A percentile compares a stretch with the other conserved stretches of the same genome.
These are phyloP conservation scores for Cynopterus sphinx DNA, from an alignment of 2,797 vertebrate genomes.

Conservation along the genomic window DNA sequence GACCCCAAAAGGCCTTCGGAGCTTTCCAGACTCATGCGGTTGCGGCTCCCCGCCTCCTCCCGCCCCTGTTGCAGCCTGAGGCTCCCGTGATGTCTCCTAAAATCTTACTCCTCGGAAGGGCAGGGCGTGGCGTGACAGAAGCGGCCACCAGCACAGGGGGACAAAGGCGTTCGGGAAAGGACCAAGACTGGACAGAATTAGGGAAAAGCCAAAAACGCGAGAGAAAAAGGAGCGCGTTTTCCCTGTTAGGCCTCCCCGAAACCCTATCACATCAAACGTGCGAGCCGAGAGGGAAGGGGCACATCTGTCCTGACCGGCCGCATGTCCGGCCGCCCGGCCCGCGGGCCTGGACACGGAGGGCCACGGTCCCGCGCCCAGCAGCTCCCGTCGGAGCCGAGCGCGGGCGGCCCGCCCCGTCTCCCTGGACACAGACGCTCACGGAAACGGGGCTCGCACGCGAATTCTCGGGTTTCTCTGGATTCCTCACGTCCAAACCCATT, in stretches of 20 bases:
- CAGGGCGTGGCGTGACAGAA: neutral
- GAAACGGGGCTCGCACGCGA: neutral
- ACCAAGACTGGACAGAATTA: too few relatives aligned
- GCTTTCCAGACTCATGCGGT: neutral
- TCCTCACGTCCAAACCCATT: neutral
- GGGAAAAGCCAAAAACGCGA: neutral
- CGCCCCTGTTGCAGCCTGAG: fast-evolving
- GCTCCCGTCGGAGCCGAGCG: neutral
- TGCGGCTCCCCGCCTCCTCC: too few relatives aligned
- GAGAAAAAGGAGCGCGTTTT: fast-evolving
- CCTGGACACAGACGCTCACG: neutral
- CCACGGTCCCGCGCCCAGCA: fast-evolving
- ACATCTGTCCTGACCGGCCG: fast-evolving
- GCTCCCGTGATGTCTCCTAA: neutral
- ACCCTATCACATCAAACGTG: fast-evolving
- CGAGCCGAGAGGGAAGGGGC: fast-evolving
- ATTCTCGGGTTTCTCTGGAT: fast-evolving
- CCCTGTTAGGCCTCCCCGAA: neutral
- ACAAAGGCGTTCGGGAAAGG: neutral
- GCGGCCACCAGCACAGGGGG: fast-evolving
- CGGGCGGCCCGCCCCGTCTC: neutral
- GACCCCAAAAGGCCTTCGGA: neutral
- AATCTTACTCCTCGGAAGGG: neutral
- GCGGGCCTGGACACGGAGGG: too few relatives aligned
- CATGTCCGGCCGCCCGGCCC: fast-evolving